A percentile compares a stretch with the other conserved stretches of the same genome.
Conservation (phyloP, 92 coral and sea anemone genomes). For the Isaurus tuberculatus region DNA sequence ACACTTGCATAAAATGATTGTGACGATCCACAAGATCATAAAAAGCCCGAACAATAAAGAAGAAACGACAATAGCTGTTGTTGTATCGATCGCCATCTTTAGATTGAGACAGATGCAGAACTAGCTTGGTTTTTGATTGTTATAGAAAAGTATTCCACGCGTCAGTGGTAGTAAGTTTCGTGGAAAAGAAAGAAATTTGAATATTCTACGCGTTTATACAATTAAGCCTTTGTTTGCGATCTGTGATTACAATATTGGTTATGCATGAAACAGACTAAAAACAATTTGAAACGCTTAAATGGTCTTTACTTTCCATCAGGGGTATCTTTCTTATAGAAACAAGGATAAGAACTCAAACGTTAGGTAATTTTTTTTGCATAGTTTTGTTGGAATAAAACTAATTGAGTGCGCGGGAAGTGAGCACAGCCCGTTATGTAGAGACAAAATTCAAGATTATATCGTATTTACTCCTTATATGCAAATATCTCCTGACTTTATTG, state of each 20-base stretch:
- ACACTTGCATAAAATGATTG: conserved; percentile 31
- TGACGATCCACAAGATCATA: conserved; percentile 12
- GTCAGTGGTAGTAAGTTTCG: not conserved
- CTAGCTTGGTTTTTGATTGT: not conserved
- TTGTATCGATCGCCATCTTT: conserved; percentile 34
- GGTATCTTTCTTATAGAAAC: too few species aligned
- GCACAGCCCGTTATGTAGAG: too few species aligned
- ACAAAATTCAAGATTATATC: too few species aligned
- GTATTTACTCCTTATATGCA: too few species aligned
- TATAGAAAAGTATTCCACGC: conserved; percentile 7
- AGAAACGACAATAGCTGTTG: conserved; percentile 18
- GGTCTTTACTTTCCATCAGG: too few species aligned
- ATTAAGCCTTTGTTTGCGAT: conserved; percentile 8
- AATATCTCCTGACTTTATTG: too few species aligned
- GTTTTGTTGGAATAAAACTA: too few species aligned
- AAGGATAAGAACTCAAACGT: too few species aligned
- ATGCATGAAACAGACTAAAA: not conserved
- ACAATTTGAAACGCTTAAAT: not conserved
- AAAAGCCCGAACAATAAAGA: conserved; percentile 14
- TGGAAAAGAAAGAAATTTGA: not conserved
- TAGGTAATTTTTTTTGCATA: too few species aligned
- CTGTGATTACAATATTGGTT: not conserved
- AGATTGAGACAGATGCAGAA: too few species aligned
- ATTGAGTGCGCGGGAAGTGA: too few species aligned
- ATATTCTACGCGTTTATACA: conserved; percentile 3